These are phyloP conservation scores for Magallana ariakensis DNA, from an alignment of 1,140 invertebrate genomes.

Conservation along the genomic window DNA sequence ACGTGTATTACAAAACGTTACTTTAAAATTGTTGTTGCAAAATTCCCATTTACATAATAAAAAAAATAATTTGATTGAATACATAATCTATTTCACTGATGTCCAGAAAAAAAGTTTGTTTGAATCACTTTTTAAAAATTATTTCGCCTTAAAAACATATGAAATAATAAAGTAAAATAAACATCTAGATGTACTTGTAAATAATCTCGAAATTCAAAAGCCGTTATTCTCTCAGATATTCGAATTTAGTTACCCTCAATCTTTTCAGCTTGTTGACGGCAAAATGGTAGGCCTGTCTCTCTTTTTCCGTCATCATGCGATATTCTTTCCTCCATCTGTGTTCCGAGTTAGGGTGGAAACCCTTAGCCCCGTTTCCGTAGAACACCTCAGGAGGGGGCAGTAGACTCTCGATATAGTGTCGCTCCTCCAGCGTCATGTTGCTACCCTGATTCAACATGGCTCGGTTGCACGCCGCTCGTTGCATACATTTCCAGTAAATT, in stretches of 20 bases:
- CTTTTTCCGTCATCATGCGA: constrained; percentile 72
- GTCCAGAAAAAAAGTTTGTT: too few relatives aligned
- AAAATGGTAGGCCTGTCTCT: constrained; percentile 72
- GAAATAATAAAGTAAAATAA: too few relatives aligned
- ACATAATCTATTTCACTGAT: too few relatives aligned
- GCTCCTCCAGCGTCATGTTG: constrained; percentile 42
- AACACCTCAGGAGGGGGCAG: not conserved
- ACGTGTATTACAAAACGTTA: too few relatives aligned
- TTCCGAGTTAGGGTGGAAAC: constrained; percentile 25
- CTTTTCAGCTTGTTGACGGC: constrained; percentile 76
- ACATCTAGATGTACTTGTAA: too few relatives aligned
- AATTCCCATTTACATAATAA: too few relatives aligned
- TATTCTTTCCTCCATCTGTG: constrained; percentile 72
- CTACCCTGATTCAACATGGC: constrained; percentile 14
- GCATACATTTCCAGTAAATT: constrained; percentile 47
- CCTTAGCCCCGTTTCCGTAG: not conserved
- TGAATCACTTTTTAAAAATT: too few relatives aligned
- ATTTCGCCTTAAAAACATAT: too few relatives aligned
- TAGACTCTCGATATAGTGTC: constrained; percentile 37
- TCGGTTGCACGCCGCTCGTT: constrained; percentile 19
- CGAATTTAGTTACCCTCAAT: constrained; percentile 70
- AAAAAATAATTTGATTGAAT: too few relatives aligned
- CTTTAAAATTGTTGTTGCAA: too few relatives aligned
- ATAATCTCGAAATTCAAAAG: too few relatives aligned
- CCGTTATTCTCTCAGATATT: too few relatives aligned